Evolutionary conservation across 92 coral and sea anemone species (phyloP), one percentile per base, ranked within the genome.

Genomic region (Umimayanthus chanpuru): DNA sequence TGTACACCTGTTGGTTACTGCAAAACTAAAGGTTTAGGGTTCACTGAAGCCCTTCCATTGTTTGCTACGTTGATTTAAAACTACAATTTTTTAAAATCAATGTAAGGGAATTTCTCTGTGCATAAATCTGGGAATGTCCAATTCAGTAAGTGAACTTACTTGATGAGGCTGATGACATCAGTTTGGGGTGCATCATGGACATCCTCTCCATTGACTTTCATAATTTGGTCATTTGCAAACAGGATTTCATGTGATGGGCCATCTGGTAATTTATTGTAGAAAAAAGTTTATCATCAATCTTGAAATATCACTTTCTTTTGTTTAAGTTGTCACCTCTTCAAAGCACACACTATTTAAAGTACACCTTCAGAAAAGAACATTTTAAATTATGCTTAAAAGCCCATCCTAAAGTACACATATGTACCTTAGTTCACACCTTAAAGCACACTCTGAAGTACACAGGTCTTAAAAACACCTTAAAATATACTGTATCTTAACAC

Each of bases 221-320:
- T 91, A 71, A 96, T 96, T 91, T 96, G 99, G 53, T 96, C 99
- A 81, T 96, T 96, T 36, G 99, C 94, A 88, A 88, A 94, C 39
- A 96, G 79, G 58, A 93, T 91, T 14, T 94, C 98, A 39, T 92
- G 81, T 26, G 99, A 96, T 29, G 99, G 99, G 41, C 99, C 99
- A 90, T 90, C 99, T 96, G 76, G 6, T 15, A 20, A 83, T 11
- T 4, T 21, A 61, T 61, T 20, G 68, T 20, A 9, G 21, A 18
- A 20, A 5, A 21, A 7, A 21, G 68, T 61, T 61, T 61, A 61
- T 23, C 8, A 61, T 53, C 58, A 11, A 11, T 11, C 20, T 53
- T 53, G 21, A 20, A 61, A 18, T 4, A 18, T 2, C 26, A 25
- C 4, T 61, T 23, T 25, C 68, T 61, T 21, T 23, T 61, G 0